Evolutionary conservation across 1,140 invertebrate genomes (phyloP), one percentile per base, ranked within the genome.

Genomic region (Argopecten irradians): DNA sequence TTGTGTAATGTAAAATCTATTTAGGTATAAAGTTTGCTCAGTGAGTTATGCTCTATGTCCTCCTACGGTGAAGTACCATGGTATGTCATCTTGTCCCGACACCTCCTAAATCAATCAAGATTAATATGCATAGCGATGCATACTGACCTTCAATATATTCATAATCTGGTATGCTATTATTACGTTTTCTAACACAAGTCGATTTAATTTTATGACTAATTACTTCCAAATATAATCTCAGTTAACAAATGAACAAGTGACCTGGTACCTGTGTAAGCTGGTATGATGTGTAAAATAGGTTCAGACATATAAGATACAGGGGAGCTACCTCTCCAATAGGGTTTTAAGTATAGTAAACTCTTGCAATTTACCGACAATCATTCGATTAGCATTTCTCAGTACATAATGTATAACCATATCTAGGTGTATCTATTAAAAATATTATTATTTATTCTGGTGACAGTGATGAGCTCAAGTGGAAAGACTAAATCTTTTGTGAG

Each of bases 1-100:
- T n/a, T 71, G 28, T n/a, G n/a, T 71, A 71, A 71, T 71, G 55
- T 71, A 71, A 71, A 71, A 71, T 71, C 55, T 71, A n/a, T 71
- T 28, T 71, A 71, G 55, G 28, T 71, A 71, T 71, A 71, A 71
- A 71, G 55, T 71, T 71, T 71, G 55, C 16, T 71, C 55, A 71
- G 55, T 71, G 55, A 71, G 28, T 71, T n/a, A 71, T 71, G 22
- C n/a, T 28, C 55, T 71, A n/a, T n/a, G 1, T n/a, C 28, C n/a
- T 8, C n/a, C 28, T 22, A n/a, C 55, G 22, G n/a, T 71, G n/a
- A 71, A n/a, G 11, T 8, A n/a, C 22, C 55, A 71, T 71, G 55
- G 0, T 28, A 22, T 28, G 55, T 71, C 55, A 71, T 28, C 55
- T 71, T 71, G 11, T 7, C 3, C 55, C n/a, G 14, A 71, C 22